These are phyloP conservation scores for Heliconius erato DNA, from an alignment of 2,888 invertebrate species.

Conservation along the genomic window DNA sequence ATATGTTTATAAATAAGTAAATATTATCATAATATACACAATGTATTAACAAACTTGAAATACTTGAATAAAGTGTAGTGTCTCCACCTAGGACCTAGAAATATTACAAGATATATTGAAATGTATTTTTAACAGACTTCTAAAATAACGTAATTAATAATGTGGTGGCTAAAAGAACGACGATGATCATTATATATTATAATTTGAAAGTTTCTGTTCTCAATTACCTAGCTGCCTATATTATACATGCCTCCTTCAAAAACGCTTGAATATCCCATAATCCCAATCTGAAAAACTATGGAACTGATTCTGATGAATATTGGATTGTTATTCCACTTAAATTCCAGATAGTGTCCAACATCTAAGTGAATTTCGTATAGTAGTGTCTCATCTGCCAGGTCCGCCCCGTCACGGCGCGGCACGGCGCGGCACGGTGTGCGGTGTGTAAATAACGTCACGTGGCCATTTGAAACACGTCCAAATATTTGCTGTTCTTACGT, in stretches of 20 bases:
- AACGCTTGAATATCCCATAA: no score
- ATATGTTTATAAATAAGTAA: conserved; percentile 46
- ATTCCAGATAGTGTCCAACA: background rate
- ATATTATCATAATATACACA: conserved; percentile 22
- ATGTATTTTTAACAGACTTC: no score
- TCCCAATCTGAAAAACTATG: background rate
- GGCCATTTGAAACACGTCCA: conserved; percentile 49
- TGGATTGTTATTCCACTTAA: background rate
- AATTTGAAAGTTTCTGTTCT: background rate
- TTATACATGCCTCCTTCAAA: background rate
- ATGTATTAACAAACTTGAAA: background rate
- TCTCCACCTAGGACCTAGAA: no score
- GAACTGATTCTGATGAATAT: background rate
- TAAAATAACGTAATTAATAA: no score
- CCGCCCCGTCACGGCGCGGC: no score
- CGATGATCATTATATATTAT: no score
- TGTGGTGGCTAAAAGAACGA: no score
- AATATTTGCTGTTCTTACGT: conserved; percentile 47
- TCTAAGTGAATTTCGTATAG: background rate
- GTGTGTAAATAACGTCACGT: conserved; percentile 52
- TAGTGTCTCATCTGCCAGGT: conserved; percentile 15
- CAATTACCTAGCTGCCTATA: background rate
- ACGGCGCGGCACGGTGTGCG: background rate
- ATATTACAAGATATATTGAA: no score
- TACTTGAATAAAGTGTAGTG: background rate